Conservation (phyloP, 2,888 invertebrate genomes). For the Oxycera nigricornis region DNA sequence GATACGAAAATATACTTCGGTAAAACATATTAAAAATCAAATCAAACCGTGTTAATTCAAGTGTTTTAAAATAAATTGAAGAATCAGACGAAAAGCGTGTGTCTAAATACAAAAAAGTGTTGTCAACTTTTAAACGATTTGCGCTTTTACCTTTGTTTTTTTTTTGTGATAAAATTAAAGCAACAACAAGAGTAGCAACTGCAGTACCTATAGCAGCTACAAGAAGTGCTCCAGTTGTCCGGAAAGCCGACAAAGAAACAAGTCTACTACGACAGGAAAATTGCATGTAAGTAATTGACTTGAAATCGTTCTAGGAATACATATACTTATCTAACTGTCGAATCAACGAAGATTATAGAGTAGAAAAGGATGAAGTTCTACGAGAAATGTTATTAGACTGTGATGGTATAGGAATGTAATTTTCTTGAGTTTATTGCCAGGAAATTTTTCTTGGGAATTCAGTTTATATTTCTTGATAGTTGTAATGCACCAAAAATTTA, state of each 20-base stretch:
- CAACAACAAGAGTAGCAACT: not conserved
- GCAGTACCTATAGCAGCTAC: not conserved
- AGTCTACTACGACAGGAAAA: conserved; percentile 1
- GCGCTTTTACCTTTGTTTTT: not conserved
- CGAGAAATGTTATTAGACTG: not conserved
- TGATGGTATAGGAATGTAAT: conserved; percentile 1
- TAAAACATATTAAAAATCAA: not conserved
- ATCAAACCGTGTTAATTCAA: conserved; percentile 8
- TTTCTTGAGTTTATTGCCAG: not conserved
- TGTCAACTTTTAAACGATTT: not conserved
- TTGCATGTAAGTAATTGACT: conserved; percentile 26
- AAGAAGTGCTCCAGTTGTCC: not conserved
- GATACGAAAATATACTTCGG: not conserved
- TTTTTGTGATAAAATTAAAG: not conserved
- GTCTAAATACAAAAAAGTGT: conserved; percentile 7
- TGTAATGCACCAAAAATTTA: too few relatives aligned
- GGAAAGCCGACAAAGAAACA: not conserved
- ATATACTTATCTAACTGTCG: not conserved
- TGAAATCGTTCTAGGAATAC: conserved; percentile 5
- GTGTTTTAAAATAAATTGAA: conserved; percentile 12
- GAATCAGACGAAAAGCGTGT: conserved; percentile 7
- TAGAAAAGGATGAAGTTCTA: conserved; percentile 2
- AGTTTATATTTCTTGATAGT: too few relatives aligned
- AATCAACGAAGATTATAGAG: not conserved
- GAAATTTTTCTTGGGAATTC: too few relatives aligned